Evolutionary conservation across 2,797 vertebrate species (phyloP).

Genomic region (Semotilus atromaculatus): DNA sequence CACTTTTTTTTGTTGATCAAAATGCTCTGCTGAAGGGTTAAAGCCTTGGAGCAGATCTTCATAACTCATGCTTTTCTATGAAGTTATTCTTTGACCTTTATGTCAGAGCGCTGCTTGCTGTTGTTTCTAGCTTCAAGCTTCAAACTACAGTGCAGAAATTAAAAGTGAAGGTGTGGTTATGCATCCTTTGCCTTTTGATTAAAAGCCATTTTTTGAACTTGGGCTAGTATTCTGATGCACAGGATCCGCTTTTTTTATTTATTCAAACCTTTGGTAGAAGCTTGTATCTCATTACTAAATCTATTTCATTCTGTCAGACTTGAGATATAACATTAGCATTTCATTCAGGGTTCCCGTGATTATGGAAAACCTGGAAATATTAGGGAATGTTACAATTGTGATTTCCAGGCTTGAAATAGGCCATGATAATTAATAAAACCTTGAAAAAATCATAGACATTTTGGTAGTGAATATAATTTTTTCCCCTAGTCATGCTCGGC

Average conservation of each 20-base stretch:
- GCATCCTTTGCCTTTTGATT: neutral
- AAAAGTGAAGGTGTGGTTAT: neutral
- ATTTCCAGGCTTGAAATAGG: neutral
- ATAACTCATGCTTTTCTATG: neutral
- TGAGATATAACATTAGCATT: neutral
- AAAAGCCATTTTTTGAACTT: neutral
- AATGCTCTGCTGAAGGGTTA: neutral
- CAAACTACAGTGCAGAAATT: neutral
- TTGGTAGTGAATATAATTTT: neutral
- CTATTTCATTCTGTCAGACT: neutral
- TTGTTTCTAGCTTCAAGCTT: neutral
- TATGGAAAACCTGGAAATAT: slow-evolving; percentile 1
- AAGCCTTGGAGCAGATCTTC: neutral
- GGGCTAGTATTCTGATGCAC: neutral
- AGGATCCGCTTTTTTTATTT: neutral
- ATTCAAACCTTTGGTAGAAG: neutral
- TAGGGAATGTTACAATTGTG: neutral
- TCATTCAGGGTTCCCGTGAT: neutral
- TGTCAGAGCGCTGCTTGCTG: neutral
- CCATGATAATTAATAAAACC: neutral
- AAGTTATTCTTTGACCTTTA: neutral
- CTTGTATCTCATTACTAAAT: slow-evolving; percentile 9
- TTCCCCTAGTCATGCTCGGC: neutral
- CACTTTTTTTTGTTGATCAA: neutral
- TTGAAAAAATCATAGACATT: neutral